Conservation (phyloP, 1,140 invertebrate species). For the Andrena cerasifolii region DNA sequence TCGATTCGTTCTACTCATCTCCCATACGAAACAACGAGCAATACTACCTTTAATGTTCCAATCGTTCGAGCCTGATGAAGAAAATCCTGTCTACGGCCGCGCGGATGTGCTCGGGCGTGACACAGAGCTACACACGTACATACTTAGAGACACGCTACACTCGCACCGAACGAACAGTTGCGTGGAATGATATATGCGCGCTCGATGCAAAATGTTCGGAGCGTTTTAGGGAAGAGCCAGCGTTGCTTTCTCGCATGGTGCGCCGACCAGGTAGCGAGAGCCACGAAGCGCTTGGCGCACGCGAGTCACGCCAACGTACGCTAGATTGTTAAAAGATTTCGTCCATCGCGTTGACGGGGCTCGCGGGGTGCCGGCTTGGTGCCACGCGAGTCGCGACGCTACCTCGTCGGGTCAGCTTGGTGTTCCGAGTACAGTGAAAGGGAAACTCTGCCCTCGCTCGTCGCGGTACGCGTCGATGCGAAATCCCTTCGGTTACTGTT, state of each 20-base stretch:
- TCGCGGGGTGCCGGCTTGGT: not conserved
- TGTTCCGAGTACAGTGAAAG: not conserved
- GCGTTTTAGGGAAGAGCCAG: not conserved
- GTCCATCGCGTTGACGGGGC: conserved; percentile 62
- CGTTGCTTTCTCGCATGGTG: conserved; percentile 41
- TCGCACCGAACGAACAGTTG: conserved; percentile 34
- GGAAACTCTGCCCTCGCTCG: not conserved
- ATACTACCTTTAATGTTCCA: conserved; percentile 66
- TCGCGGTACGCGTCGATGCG: not conserved
- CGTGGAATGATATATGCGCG: conserved; percentile 33
- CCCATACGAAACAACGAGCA: conserved; percentile 71
- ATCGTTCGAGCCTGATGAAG: not conserved
- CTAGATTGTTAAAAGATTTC: conserved; percentile 61
- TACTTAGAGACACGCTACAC: conserved; percentile 18
- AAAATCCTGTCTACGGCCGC: not conserved
- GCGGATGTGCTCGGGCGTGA: not conserved
- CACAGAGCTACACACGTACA: not conserved
- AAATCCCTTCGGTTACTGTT: not conserved
- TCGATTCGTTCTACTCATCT: conserved; percentile 26
- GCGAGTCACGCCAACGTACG: conserved; percentile 13
- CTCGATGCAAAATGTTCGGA: conserved; percentile 5
- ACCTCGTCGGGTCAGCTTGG: conserved; percentile 26
- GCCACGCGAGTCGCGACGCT: not conserved
- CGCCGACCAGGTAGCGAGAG: not conserved
- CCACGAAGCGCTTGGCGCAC: not conserved